These are phyloP conservation scores for Nycticorax nycticorax DNA, from an alignment of 2,113 vertebrate genomes.

Conservation along the genomic window DNA sequence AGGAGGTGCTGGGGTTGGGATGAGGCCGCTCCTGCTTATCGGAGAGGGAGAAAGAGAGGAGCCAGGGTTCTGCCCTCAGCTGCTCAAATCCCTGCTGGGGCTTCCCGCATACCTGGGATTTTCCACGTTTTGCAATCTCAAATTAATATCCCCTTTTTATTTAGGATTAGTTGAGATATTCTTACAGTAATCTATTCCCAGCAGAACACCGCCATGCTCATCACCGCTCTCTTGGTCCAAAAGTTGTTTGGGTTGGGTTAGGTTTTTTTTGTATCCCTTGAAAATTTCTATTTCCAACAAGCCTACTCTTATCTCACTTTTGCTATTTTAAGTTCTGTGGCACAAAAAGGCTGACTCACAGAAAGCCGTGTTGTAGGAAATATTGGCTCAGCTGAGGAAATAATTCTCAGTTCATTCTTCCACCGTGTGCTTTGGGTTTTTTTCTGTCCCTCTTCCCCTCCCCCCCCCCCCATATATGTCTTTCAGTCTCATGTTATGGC, in stretches of 20 bases:
- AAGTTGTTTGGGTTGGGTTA: not conserved
- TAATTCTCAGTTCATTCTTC: slow-evolving; percentile 46
- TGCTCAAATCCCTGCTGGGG: not conserved
- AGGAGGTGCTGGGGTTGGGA: not conserved
- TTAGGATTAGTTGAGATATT: not conserved
- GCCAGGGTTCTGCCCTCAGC: not conserved
- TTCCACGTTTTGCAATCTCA: not conserved
- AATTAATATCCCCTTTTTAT: not conserved
- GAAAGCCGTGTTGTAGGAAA: slow-evolving; percentile 55
- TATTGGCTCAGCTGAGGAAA: slow-evolving; percentile 54
- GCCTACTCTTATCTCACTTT: slow-evolving; percentile 47
- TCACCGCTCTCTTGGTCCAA: not conserved
- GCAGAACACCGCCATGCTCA: not conserved
- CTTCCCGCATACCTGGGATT: not conserved
- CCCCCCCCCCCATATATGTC: not conserved
- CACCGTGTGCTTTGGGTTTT: not conserved
- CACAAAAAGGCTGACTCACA: slow-evolving; percentile 69
- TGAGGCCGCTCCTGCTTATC: not conserved
- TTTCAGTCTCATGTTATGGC: not conserved
- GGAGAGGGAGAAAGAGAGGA: not conserved
- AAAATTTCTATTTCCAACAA: slow-evolving; percentile 44
- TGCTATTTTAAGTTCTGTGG: slow-evolving; percentile 54
- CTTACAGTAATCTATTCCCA: not conserved
- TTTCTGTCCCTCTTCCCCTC: not conserved
- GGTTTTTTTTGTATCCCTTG: not conserved